Evolutionary conservation across 2,797 vertebrate genomes (phyloP).

Genomic region (Craterocephalus amniculus): DNA sequence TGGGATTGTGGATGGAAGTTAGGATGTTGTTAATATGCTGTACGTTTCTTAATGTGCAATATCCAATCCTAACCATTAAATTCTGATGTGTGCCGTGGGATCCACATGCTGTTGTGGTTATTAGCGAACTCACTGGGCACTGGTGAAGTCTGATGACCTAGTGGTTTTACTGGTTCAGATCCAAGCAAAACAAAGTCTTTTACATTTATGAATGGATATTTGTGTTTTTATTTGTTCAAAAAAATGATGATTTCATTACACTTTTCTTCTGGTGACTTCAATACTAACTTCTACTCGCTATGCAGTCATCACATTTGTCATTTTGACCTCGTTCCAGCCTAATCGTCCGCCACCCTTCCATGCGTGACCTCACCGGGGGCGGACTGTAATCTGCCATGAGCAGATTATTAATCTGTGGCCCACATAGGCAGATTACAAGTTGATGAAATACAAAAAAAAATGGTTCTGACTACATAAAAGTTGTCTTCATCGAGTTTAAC

Average conservation of each 20-base stretch:
- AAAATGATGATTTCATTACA: background rate
- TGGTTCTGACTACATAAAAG: slow-evolving; percentile 10
- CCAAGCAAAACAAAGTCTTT: too few species aligned
- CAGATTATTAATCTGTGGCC: slow-evolving; percentile 56
- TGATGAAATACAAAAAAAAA: slow-evolving; percentile 19
- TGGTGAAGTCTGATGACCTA: too few species aligned
- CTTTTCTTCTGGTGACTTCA: background rate
- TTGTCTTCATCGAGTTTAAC: background rate
- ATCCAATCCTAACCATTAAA: too few species aligned
- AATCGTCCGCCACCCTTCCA: slow-evolving; percentile 21
- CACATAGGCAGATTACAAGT: slow-evolving; percentile 53
- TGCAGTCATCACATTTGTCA: background rate
- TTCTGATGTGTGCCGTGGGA: too few species aligned
- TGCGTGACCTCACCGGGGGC: background rate
- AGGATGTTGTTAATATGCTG: too few species aligned
- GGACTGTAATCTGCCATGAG: slow-evolving; percentile 46
- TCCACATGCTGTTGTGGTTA: too few species aligned
- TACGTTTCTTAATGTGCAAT: too few species aligned
- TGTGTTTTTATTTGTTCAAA: background rate
- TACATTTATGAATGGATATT: background rate
- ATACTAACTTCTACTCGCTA: background rate
- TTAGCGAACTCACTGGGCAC: too few species aligned
- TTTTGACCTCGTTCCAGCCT: slow-evolving; percentile 25
- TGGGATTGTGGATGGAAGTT: too few species aligned
- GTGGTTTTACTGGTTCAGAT: too few species aligned